Evolutionary conservation across 2,888 invertebrate species (phyloP).

Genomic region (Campoletis raptor): DNA sequence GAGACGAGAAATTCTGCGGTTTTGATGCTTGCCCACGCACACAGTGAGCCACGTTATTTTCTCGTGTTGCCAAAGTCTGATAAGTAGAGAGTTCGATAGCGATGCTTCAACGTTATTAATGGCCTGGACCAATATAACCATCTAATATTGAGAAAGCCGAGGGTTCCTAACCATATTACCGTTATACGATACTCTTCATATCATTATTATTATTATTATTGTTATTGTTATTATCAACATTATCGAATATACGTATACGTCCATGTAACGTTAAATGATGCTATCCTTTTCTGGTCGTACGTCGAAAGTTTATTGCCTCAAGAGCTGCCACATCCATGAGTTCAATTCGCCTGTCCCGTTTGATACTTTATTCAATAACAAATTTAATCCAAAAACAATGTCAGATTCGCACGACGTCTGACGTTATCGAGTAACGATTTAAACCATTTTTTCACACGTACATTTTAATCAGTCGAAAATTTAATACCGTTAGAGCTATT

Average conservation of each 20-base stretch:
- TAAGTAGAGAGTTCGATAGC: conserved; percentile 75
- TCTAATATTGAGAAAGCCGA: conserved; percentile 77
- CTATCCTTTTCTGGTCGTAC: conserved; percentile 32
- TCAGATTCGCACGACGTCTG: neutral
- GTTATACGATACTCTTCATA: conserved; percentile 30
- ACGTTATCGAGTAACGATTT: no score
- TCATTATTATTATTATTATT: conserved; percentile 28
- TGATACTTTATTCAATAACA: conserved; percentile 61
- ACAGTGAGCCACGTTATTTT: conserved; percentile 29
- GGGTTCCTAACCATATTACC: conserved; percentile 72
- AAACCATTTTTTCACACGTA: no score
- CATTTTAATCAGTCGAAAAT: no score
- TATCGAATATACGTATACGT: neutral
- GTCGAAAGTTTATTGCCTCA: conserved; percentile 68
- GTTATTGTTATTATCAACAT: conserved; percentile 23
- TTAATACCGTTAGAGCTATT: no score
- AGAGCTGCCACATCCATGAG: conserved; percentile 42
- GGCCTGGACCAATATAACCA: conserved; percentile 79
- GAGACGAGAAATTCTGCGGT: conserved; percentile 42
- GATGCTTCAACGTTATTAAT: conserved; percentile 81
- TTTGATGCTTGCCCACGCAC: conserved; percentile 39
- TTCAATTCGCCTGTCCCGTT: conserved; percentile 38
- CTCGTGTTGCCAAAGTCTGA: conserved; percentile 48
- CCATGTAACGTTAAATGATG: neutral
- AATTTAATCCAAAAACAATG: conserved; percentile 49